A percentile compares a stretch with the other conserved stretches of the same genome.
Evolutionary conservation across 2,113 vertebrate genomes (phyloP).

Genomic region (Mormyrus iriodes): DNA sequence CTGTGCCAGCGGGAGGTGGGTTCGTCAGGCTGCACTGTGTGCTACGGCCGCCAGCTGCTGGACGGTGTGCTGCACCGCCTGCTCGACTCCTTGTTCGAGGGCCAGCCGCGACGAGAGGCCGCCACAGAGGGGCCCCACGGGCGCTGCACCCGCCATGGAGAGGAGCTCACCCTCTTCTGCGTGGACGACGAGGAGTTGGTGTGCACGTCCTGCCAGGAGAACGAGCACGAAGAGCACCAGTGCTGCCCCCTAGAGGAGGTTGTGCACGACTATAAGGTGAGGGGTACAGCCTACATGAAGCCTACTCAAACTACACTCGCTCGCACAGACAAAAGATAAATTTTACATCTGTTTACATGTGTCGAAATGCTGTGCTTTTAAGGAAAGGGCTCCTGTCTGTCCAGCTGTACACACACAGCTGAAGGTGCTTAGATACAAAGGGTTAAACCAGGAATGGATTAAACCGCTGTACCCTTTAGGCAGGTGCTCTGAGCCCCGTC

Average conservation of each 20-base stretch:
- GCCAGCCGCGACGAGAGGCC: slow-evolving; percentile 27
- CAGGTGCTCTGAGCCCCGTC: not conserved
- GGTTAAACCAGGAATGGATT: not conserved
- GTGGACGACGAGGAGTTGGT: slow-evolving; percentile 40
- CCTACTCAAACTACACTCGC: slow-evolving; percentile 24
- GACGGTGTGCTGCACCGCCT: slow-evolving; percentile 35
- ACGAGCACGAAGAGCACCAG: slow-evolving; percentile 40
- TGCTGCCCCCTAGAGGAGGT: slow-evolving; percentile 38
- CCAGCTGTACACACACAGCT: not conserved
- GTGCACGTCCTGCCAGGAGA: slow-evolving; percentile 37
- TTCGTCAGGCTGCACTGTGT: slow-evolving; percentile 37
- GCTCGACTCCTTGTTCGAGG: slow-evolving; percentile 42
- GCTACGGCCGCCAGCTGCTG: slow-evolving; percentile 41
- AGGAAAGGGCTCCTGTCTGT: not conserved
- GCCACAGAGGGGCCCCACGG: not conserved
- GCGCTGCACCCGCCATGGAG: slow-evolving; percentile 32
- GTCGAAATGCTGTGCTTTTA: not conserved
- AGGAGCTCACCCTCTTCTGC: slow-evolving; percentile 37
- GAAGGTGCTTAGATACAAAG: not conserved
- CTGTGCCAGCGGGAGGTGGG: slow-evolving; percentile 41
- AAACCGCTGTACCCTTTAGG: not conserved
- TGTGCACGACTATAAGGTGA: slow-evolving; percentile 42
- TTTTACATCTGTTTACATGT: not conserved
- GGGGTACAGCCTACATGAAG: not conserved
- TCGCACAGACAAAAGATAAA: slow-evolving; percentile 8